Percentiles rank a stretch among this genome's conserved stretches.
phyloP scores from a whole-genome alignment of 1,140 invertebrate genomes.

The Drosophila insularis region DNA sequence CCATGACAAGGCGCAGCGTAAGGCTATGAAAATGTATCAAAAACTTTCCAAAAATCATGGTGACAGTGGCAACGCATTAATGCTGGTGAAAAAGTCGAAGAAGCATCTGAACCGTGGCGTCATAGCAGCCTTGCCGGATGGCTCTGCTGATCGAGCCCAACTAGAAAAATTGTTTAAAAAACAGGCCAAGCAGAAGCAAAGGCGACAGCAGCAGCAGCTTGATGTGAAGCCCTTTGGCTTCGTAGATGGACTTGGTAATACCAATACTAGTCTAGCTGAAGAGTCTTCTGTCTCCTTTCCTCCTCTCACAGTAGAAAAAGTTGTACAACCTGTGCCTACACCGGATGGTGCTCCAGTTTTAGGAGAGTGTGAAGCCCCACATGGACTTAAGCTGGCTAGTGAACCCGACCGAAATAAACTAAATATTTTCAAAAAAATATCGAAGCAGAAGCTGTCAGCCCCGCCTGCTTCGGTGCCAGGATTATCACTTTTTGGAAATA shows the following conservation, averaged over 20 bases:
- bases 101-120: slow-evolving; percentile 39
- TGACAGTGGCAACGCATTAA: background rate
- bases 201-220: slow-evolving; percentile 30
- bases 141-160: slow-evolving; percentile 38
- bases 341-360: background rate
- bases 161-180: slow-evolving; percentile 66
- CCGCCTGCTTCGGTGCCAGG: background rate
- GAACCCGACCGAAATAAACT: slow-evolving; percentile 92
- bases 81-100: slow-evolving; percentile 41
- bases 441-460: slow-evolving; percentile 52
- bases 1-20: slow-evolving; percentile 58
- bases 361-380: background rate
- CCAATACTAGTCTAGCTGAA: background rate
- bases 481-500: slow-evolving; percentile 25
- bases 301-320: background rate
- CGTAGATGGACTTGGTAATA: background rate
- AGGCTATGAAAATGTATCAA: slow-evolving; percentile 63
- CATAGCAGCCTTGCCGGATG: slow-evolving; percentile 27
- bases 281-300: background rate
- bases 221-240: slow-evolving; percentile 1
- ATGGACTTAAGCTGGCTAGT: slow-evolving; percentile 84
- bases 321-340: background rate
- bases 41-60: slow-evolving; percentile 51
- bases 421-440: slow-evolving; percentile 93
- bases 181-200: slow-evolving; percentile 65